Base-by-base conservation (phyloP, 2,888 invertebrate species). In the Nomada fucata region DNA sequence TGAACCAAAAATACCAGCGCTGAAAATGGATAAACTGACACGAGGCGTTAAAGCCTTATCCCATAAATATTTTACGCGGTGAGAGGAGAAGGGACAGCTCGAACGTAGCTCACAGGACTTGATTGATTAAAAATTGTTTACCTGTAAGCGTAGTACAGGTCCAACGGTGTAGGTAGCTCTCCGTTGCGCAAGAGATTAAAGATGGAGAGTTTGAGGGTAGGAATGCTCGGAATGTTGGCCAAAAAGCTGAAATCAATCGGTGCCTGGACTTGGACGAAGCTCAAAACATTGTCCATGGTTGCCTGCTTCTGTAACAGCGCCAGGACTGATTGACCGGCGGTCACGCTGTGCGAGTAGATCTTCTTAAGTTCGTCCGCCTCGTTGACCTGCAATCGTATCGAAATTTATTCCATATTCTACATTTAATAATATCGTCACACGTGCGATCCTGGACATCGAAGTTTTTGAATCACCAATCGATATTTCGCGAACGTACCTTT, bases 351-450 rank as follows among this genome's bases (percentile, higher is more conserved):
- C 70, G 94, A 93, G 88, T 95, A 95, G 9, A 97, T 94, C n/a
- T 94, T 94, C 84, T 96, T 95, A 0, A 97, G 90, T 75, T 96
- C 95, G 74, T 95, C 95, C 1, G 94, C 90, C 87, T 97, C 96
- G 89, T 97, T 95, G 0, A 96, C 94, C 84, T 96, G 88, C 76
- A 11, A 44, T n/a, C 15, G 5, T 20, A 23, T 18, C 7, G 2
- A 18, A 47, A 23, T 10, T 13, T 18, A n/a, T 15, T 36, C 36
- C 1, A 36, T 7, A 36, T 36, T 36, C 36, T 36, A 36, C 7
- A 7, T 36, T 36, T 36, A 7, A 36, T 36, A 36, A 36, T 36
- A 36, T 36, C 36, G 36, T 36, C 36, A 36, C 36, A 7, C 36
- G 36, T 36, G 7, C 36, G 7, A 7, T 36, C 7, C 36, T 7